Percentiles rank a stretch among this genome's conserved stretches.
phyloP scores from a whole-genome alignment of 2,888 invertebrate genomes.

The Hydrotaea cyrtoneurina region DNA sequence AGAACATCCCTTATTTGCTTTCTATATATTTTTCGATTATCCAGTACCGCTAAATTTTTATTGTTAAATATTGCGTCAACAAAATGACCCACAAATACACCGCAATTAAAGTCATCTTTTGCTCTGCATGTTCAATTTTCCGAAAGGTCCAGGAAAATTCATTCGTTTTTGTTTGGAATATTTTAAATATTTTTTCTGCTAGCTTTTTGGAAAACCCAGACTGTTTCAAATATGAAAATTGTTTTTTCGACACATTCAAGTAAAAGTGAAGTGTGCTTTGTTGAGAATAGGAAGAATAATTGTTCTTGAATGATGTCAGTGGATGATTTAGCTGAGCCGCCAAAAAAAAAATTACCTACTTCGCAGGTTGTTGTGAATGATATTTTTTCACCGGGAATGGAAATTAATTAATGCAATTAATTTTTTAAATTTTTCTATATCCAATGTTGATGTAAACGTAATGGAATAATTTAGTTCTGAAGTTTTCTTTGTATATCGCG shows the following conservation, averaged over 20 bases:
- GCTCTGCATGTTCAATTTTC: neutral
- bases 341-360: neutral
- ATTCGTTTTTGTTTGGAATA: neutral
- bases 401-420: neutral
- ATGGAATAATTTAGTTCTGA: neutral
- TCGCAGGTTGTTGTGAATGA: neutral
- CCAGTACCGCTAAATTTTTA: neutral
- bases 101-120: conserved; percentile 1
- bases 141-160: neutral
- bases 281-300: neutral
- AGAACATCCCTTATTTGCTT: neutral
- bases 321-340: neutral
- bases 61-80: neutral
- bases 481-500: neutral
- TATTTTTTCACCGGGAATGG: neutral
- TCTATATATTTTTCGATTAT: neutral
- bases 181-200: neutral
- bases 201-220: neutral
- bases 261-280: neutral
- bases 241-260: no score
- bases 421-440: neutral
- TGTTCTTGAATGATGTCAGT: neutral
- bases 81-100: neutral
- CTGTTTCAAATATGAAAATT: neutral
- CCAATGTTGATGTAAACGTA: no score